These are phyloP conservation scores for Cyprinodon variegatus DNA, from an alignment of 2,113 vertebrate species.

Conservation along the genomic window DNA sequence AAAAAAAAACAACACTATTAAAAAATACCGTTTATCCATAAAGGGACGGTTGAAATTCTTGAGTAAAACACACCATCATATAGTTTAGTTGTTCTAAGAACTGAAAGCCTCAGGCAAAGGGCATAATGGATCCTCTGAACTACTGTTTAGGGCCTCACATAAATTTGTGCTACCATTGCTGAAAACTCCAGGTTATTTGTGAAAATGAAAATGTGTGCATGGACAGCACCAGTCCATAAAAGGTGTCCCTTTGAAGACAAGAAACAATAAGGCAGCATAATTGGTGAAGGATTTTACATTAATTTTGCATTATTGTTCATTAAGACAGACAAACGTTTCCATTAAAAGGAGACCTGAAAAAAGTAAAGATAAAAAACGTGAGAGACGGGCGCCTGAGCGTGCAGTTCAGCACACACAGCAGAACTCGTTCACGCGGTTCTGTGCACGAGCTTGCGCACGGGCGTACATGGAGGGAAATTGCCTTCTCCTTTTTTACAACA, in stretches of 20 bases:
- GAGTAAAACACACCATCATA: not conserved
- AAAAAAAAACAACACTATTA: not conserved
- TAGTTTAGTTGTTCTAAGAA: not conserved
- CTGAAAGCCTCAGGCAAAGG: not conserved
- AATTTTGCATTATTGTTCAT: conserved; percentile 5
- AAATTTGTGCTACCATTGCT: not conserved
- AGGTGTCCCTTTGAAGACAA: not conserved
- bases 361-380: not conserved
- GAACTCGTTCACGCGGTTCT: not conserved
- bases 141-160: not conserved
- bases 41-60: not conserved
- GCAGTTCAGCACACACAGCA: not conserved
- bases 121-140: not conserved
- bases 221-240: not conserved
- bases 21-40: not conserved
- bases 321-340: not conserved
- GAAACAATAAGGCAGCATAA: not conserved
- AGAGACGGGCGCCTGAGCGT: not conserved
- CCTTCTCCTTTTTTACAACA: conserved; percentile 25
- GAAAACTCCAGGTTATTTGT: not conserved
- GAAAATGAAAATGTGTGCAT: not conserved
- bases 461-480: not conserved
- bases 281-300: not conserved
- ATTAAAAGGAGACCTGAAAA: not conserved
- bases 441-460: not conserved